A percentile compares a stretch with the other conserved stretches of the same genome.
These are phyloP conservation scores for Oppia nitens DNA, from an alignment of 1,140 invertebrate genomes.

Conservation along the genomic window DNA sequence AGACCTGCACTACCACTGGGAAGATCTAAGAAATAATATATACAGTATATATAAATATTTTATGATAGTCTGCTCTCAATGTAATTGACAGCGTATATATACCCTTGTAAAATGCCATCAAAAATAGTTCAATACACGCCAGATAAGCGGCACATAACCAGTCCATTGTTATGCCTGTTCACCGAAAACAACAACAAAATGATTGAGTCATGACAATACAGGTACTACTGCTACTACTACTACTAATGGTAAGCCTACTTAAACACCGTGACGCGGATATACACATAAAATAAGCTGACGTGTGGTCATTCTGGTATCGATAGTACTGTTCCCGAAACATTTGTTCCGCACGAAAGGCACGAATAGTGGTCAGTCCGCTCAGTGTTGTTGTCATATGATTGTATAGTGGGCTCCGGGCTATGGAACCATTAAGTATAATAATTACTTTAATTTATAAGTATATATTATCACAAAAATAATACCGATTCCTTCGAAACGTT, in stretches of 20 bases:
- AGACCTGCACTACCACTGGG: too few species aligned
- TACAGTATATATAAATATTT: too few species aligned
- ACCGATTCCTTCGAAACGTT: constrained; percentile 64
- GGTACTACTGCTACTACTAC: too few species aligned
- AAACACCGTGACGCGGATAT: constrained; percentile 62
- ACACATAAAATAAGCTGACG: constrained; percentile 51
- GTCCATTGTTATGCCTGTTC: constrained; percentile 64
- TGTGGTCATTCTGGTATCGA: constrained; percentile 43
- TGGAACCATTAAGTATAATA: background rate
- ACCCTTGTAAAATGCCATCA: constrained; percentile 8
- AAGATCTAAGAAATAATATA: too few species aligned
- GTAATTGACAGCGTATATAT: too few species aligned
- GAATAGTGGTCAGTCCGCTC: constrained; percentile 34
- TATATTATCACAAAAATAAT: background rate
- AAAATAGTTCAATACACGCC: constrained; percentile 27
- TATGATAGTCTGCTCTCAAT: too few species aligned
- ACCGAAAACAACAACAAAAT: too few species aligned
- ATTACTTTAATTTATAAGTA: background rate
- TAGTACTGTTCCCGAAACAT: constrained; percentile 47
- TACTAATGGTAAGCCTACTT: constrained; percentile 56
- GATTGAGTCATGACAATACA: too few species aligned
- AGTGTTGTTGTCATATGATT: constrained; percentile 34
- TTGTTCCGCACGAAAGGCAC: constrained; percentile 30
- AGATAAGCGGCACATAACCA: constrained; percentile 52
- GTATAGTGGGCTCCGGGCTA: constrained; percentile 35